Conservation (phyloP, 2,113 vertebrate genomes). For the Nesoenas mayeri region DNA sequence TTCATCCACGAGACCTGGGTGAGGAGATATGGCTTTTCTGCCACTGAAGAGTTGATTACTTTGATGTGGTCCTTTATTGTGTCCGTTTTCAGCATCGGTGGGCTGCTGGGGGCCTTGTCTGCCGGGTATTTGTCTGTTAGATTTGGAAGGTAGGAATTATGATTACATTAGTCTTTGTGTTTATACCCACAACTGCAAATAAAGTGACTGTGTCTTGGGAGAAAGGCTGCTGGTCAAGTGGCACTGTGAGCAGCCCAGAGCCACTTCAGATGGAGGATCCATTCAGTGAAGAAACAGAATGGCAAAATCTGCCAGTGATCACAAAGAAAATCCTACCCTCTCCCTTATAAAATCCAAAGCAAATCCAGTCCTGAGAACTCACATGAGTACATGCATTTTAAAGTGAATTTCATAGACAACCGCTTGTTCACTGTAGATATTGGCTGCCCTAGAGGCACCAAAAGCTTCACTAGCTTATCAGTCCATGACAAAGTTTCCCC, state of each 20-base stretch:
- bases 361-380: not conserved
- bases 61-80: conserved; percentile 80
- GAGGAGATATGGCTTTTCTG: conserved; percentile 58
- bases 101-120: conserved; percentile 69
- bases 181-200: not conserved
- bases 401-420: not conserved
- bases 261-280: not conserved
- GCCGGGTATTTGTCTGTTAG: conserved; percentile 73
- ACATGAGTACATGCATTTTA: not conserved
- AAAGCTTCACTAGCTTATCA: not conserved
- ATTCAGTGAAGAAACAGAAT: not conserved
- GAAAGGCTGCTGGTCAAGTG: not conserved
- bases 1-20: conserved; percentile 78
- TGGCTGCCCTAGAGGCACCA: not conserved
- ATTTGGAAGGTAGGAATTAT: conserved; percentile 73
- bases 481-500: not conserved
- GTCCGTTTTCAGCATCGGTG: conserved; percentile 74
- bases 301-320: not conserved
- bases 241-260: not conserved
- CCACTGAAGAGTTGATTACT: conserved; percentile 59
- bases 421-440: not conserved
- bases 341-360: not conserved
- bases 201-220: not conserved
- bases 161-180: not conserved
- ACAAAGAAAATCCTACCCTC: not conserved